Evolutionary conservation across 2,888 invertebrate species (phyloP).

Genomic region (Calephelis perditalis): DNA sequence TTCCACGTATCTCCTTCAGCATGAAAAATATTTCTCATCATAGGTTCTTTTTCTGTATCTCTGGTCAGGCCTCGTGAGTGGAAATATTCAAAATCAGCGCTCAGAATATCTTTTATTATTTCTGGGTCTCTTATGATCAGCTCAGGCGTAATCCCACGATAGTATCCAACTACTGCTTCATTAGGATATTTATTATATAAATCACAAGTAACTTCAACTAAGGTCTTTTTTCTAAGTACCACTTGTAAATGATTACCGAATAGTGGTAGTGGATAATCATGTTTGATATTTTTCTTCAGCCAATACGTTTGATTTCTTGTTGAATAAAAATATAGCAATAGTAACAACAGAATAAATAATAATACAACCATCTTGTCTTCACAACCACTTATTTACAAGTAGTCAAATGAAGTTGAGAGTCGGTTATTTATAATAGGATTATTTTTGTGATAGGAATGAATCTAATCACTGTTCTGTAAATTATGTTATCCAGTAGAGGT

Average conservation of each 20-base stretch:
- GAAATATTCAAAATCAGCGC: conserved; percentile 45
- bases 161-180: conserved; percentile 51
- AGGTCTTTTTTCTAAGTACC: conserved; percentile 37
- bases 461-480: too few species aligned
- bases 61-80: conserved; percentile 43
- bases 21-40: conserved; percentile 50
- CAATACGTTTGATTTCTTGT: conserved; percentile 47
- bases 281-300: conserved; percentile 44
- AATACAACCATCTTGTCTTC: not conserved
- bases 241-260: conserved; percentile 47
- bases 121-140: conserved; percentile 48
- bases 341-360: not conserved
- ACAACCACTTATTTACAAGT: not conserved
- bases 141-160: conserved; percentile 44
- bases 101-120: conserved; percentile 41
- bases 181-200: conserved; percentile 45
- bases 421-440: too few species aligned
- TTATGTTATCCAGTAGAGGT: too few species aligned
- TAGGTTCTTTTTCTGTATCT: conserved; percentile 39
- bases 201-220: conserved; percentile 37
- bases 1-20: conserved; percentile 56
- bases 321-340: conserved; percentile 40
- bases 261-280: conserved; percentile 43
- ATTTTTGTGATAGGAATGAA: too few species aligned
- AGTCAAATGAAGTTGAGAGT: not conserved